Conservation (phyloP, 2,797 vertebrate species). For the Chrosomus eos region DNA sequence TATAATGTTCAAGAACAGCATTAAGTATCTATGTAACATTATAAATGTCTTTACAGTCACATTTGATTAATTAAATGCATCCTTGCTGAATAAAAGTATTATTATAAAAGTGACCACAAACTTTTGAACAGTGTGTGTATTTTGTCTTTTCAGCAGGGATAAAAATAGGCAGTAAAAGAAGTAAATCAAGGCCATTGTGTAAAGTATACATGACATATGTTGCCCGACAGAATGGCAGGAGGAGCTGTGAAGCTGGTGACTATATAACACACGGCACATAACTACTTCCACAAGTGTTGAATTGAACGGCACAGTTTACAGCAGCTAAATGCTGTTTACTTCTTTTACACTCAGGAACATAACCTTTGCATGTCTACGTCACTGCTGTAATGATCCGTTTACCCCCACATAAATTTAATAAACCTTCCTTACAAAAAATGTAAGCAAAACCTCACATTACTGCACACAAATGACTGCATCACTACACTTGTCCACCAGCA, state of each 20-base stretch:
- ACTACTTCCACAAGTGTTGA: slow-evolving; percentile 10
- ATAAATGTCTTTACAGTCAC: neutral
- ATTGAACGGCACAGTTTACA: slow-evolving; percentile 1
- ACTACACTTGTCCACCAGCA: slow-evolving; percentile 22
- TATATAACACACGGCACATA: slow-evolving; percentile 1
- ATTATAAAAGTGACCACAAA: neutral
- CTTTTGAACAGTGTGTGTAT: neutral
- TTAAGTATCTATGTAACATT: neutral
- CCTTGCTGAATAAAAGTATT: neutral
- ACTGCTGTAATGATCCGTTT: neutral
- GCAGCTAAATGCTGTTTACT: neutral
- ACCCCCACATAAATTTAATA: neutral
- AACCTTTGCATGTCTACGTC: slow-evolving; percentile 2
- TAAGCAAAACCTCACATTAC: slow-evolving; percentile 11
- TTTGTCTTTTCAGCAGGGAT: neutral
- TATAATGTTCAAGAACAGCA: neutral
- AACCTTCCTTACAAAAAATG: slow-evolving; percentile 18
- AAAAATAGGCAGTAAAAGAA: neutral
- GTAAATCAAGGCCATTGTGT: neutral
- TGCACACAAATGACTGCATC: neutral
- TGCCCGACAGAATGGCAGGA: slow-evolving; percentile 18
- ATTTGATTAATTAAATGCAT: neutral
- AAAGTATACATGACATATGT: slow-evolving; percentile 11
- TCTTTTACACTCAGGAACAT: slow-evolving; percentile 1
- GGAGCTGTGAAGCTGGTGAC: slow-evolving; percentile 40